Base-by-base conservation (phyloP, 2,888 invertebrate genomes). In the Nebria brevicollis region DNA sequence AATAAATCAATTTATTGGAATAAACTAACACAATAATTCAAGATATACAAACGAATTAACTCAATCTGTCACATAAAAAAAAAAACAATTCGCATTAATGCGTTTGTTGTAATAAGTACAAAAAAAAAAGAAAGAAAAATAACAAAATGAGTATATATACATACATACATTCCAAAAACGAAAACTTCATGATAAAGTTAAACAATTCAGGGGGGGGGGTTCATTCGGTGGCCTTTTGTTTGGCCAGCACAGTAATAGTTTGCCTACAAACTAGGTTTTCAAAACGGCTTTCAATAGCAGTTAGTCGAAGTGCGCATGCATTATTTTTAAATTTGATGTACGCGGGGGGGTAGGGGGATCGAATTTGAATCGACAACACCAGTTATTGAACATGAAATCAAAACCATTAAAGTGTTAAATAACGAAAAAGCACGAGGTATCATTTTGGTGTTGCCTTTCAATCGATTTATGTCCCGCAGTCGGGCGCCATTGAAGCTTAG, bases 401-500 rank as follows among this genome's bases (percentile, higher is more conserved):
- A 34, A 34, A 34, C 2, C 4, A 34, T 34, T 2, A 34, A 34
- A 34, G 34, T 34, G 34, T 34, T 20, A 34, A 34, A 34, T 34
- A 34, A 34, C 34, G 34, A 34, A 34, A 34, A 34, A 34, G 5
- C 34, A 34, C 34, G 34, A 34, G 5, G 34, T 34, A 34, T 54
- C 4, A 13, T 2, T 20, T 7, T 54, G 54, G 54, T 54, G 54
- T 54, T 54, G 54, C 54, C 54, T 7, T 54, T 8, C 2, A 54
- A 54, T 11, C 13, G 54, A 54, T 11, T 13, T n/a, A 7, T 8
- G 26, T n/a, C 80, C 70, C 81, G 81, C 64, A 26, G 7, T 41
- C 72, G 72, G 81, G 81, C 81, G 81, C 81, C 81, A 81, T 81
- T 81, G 81, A 81, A 81, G 81, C 77, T 83, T 75, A 88, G 88